A percentile compares a stretch with the other conserved stretches of the same genome.
Evolutionary conservation across 2,797 vertebrate genomes (phyloP).

Genomic region (Tiaroga cobitis): DNA sequence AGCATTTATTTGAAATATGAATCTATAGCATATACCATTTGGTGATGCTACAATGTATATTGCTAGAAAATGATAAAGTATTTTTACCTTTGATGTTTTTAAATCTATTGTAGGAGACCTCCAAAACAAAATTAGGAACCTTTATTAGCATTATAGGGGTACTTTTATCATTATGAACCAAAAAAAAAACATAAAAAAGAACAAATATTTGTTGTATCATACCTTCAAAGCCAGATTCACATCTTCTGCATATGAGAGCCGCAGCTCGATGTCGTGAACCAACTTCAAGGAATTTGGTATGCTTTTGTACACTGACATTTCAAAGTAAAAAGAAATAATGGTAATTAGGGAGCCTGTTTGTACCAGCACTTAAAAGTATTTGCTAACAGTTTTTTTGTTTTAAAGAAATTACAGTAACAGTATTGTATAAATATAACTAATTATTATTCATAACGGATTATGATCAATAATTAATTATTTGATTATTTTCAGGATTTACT

Average conservation of each 20-base stretch:
- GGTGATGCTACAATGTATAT: not conserved
- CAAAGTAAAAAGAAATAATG: not conserved
- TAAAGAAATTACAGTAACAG: conserved; percentile 1
- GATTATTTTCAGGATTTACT: too few relatives aligned
- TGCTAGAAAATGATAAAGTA: not conserved
- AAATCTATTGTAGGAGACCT: not conserved
- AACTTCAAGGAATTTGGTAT: not conserved
- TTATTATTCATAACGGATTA: too few relatives aligned
- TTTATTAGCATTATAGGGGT: not conserved
- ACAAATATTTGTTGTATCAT: not conserved
- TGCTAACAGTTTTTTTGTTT: not conserved
- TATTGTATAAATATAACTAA: too few relatives aligned
- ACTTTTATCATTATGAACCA: not conserved
- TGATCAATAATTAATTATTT: too few relatives aligned
- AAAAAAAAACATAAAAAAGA: not conserved
- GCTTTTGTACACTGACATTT: not conserved
- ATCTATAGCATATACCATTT: not conserved
- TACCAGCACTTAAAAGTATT: not conserved
- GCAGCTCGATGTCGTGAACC: not conserved
- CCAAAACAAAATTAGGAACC: not conserved
- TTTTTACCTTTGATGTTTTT: not conserved
- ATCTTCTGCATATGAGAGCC: not conserved
- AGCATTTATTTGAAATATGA: too few relatives aligned
- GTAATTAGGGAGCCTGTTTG: conserved; percentile 1
- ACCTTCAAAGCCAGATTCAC: not conserved